A percentile compares a stretch with the other conserved stretches of the same genome.
Evolutionary conservation across 2,113 vertebrate species (phyloP).

Genomic region (Zapus hudsonius): DNA sequence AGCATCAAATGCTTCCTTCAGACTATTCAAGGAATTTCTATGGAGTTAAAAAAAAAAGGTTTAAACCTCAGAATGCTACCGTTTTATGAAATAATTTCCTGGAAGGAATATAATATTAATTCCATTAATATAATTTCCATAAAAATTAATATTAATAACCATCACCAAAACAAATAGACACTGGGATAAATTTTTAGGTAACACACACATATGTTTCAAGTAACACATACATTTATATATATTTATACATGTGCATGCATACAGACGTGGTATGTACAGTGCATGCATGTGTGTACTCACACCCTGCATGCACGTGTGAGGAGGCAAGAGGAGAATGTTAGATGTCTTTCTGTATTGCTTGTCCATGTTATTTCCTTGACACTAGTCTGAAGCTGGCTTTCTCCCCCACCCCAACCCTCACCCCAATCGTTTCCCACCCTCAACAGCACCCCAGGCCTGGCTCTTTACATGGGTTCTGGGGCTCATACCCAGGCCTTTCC

Average conservation of each 20-base stretch:
- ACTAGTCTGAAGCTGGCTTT: no score
- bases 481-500: no score
- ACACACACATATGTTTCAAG: neutral
- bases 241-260: neutral
- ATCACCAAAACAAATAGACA: neutral
- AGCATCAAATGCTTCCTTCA: conserved; percentile 59
- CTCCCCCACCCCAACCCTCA: no score
- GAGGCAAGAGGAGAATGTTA: no score
- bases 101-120: neutral
- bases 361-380: no score
- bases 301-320: no score
- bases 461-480: no score
- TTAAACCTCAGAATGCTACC: neutral
- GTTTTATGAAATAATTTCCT: neutral
- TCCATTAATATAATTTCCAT: no score
- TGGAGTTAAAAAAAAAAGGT: neutral
- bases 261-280: neutral
- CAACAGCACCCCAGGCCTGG: no score
- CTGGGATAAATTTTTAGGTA: no score
- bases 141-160: neutral
- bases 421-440: no score
- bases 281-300: neutral
- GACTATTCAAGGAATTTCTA: neutral
- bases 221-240: neutral
- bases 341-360: no score